A percentile compares a stretch with the other conserved stretches of the same genome.
These are phyloP conservation scores for Pomatostomus ruficeps DNA, from an alignment of 2,113 vertebrate species.

Conservation along the genomic window DNA sequence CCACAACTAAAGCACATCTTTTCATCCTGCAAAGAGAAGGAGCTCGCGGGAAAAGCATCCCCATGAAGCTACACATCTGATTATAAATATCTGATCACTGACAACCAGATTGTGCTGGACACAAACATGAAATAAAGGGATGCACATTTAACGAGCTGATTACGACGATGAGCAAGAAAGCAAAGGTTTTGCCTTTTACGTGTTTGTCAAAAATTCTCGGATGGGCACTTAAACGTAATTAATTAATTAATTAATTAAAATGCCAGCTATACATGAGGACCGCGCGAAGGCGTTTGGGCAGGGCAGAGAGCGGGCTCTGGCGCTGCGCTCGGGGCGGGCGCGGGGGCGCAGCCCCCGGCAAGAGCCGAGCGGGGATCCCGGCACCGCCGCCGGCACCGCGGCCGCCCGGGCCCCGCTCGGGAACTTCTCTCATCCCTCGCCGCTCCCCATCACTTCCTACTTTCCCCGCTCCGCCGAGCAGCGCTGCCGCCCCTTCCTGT, in stretches of 20 bases:
- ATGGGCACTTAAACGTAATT: not conserved
- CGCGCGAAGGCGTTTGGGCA: accelerated
- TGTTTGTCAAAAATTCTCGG: not conserved
- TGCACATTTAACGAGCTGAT: not conserved
- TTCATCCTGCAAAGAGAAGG: not conserved
- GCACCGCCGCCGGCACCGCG: not conserved
- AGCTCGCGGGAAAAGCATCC: not conserved
- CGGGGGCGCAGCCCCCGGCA: not conserved
- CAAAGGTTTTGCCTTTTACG: not conserved
- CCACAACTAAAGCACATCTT: not conserved
- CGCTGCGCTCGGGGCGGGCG: not conserved
- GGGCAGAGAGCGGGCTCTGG: not conserved
- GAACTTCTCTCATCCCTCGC: not conserved
- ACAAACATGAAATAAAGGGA: not conserved
- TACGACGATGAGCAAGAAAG: not conserved
- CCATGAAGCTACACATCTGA: not conserved
- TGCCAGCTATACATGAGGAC: accelerated
- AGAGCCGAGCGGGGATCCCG: not conserved
- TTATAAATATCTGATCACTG: not conserved
- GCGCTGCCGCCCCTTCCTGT: conserved; percentile 32
- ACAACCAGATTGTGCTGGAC: not conserved
- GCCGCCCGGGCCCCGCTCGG: not conserved
- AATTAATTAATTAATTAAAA: too few species aligned
- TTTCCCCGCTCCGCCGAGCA: not conserved
- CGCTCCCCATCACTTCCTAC: conserved; percentile 10